Percentiles rank a stretch among this genome's conserved stretches.
phyloP scores from a whole-genome alignment of 1,140 invertebrate genomes.

The Tetranychus cinnabarinus region DNA sequence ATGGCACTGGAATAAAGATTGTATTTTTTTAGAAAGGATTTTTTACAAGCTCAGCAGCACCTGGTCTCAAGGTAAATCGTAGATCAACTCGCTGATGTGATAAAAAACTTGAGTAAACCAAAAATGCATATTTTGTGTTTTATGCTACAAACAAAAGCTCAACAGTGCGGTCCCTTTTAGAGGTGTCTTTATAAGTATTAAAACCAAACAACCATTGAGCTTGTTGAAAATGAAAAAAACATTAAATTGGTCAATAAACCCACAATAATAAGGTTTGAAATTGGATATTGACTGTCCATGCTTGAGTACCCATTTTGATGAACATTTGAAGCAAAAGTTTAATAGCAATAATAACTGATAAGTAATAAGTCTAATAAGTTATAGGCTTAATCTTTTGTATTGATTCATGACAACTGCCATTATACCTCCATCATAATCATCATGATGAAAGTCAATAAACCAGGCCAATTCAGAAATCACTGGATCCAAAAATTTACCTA shows the following conservation, averaged over 20 bases:
- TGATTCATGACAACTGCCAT: too few relatives aligned
- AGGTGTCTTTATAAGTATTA: conserved; percentile 26
- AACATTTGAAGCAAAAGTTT: conserved; percentile 41
- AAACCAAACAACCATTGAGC: conserved; percentile 10
- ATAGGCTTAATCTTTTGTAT: too few relatives aligned
- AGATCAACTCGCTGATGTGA: conserved; percentile 6
- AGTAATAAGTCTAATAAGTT: too few relatives aligned
- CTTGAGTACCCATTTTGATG: conserved; percentile 31
- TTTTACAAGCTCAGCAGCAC: too few relatives aligned
- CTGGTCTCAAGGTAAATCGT: too few relatives aligned
- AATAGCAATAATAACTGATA: conserved; percentile 34
- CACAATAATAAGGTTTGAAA: conserved; percentile 5
- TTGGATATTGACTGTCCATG: conserved; percentile 26
- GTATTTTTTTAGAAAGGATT: too few relatives aligned
- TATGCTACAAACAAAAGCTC: conserved; percentile 24
- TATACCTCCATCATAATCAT: too few relatives aligned
- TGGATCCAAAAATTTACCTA: too few relatives aligned
- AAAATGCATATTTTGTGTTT: conserved; percentile 30
- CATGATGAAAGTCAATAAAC: too few relatives aligned
- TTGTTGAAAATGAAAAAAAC: not conserved
- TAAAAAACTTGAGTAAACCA: conserved; percentile 14
- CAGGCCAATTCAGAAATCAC: too few relatives aligned
- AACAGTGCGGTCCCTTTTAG: conserved; percentile 17
- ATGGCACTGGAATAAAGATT: too few relatives aligned
- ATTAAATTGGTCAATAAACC: not conserved